Percentiles rank a stretch among this genome's conserved stretches.
phyloP scores from a whole-genome alignment of 2,113 vertebrate genomes.

The Varanus komodoensis region DNA sequence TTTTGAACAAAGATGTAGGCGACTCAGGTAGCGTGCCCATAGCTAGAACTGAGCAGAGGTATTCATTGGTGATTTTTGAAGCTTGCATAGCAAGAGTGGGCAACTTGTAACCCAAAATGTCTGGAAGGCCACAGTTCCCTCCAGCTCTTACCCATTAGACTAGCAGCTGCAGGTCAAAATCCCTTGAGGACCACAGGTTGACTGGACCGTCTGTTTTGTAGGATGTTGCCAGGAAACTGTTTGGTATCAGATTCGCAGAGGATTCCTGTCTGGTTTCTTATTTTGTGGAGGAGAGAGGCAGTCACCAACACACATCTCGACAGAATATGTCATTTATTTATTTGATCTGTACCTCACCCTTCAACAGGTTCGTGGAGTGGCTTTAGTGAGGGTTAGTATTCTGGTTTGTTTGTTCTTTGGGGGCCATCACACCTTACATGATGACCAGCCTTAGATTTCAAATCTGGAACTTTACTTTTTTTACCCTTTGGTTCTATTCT shows the following conservation, averaged over 20 bases:
- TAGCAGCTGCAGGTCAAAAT: too few species aligned
- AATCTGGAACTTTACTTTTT: too few species aligned
- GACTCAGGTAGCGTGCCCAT: not conserved
- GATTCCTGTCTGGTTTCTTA: not conserved
- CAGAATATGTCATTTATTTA: not conserved
- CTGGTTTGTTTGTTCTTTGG: not conserved
- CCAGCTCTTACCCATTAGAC: too few species aligned
- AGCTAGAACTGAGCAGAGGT: conserved; percentile 18
- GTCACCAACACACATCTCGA: not conserved
- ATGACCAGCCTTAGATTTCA: not conserved
- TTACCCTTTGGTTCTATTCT: not conserved
- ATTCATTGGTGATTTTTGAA: not conserved
- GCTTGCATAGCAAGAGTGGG: not conserved
- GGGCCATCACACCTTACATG: not conserved
- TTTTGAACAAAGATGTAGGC: not conserved
- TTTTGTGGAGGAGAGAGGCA: not conserved
- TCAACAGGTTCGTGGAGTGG: too few species aligned
- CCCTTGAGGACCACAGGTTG: too few species aligned
- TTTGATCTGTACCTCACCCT: too few species aligned
- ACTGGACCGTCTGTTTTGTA: not conserved
- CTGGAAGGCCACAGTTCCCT: too few species aligned
- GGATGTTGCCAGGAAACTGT: not conserved
- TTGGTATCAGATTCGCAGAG: not conserved
- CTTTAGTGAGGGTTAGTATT: not conserved
- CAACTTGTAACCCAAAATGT: too few species aligned